phyloP scores from a whole-genome alignment of 2,113 vertebrate genomes.

The Glaucomys volans region DNA sequence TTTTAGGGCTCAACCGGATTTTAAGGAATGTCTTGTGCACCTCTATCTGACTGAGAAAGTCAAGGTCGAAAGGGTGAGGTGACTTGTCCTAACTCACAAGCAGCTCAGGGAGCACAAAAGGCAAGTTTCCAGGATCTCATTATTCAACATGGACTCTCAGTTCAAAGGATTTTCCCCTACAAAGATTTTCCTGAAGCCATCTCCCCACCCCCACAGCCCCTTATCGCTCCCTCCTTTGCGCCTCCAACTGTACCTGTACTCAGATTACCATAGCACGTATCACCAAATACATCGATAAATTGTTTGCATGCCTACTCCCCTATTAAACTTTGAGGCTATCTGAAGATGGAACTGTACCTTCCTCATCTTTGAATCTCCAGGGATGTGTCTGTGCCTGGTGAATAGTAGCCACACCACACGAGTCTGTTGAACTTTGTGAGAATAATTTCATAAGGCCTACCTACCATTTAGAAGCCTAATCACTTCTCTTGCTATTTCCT shows the following conservation, averaged over 20 bases:
- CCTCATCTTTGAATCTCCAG: slow-evolving; percentile 35
- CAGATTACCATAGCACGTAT: slow-evolving; percentile 56
- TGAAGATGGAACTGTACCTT: slow-evolving; percentile 48
- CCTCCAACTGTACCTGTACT: slow-evolving; percentile 59
- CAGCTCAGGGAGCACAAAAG: slow-evolving; percentile 30
- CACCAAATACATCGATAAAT: slow-evolving; percentile 66
- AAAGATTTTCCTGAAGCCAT: slow-evolving; percentile 36
- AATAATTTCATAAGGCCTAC: slow-evolving; percentile 14
- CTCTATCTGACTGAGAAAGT: slow-evolving; percentile 53
- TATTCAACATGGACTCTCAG: slow-evolving; percentile 44
- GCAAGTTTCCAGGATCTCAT: slow-evolving; percentile 43
- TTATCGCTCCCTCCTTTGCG: slow-evolving; percentile 35
- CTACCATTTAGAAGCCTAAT: slow-evolving; percentile 15
- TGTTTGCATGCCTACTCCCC: slow-evolving; percentile 61
- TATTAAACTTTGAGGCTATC: slow-evolving; percentile 63
- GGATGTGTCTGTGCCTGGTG: slow-evolving; percentile 44
- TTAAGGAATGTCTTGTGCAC: slow-evolving; percentile 56
- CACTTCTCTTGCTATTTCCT: slow-evolving; percentile 49
- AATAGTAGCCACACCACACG: not conserved
- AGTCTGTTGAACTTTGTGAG: slow-evolving; percentile 32
- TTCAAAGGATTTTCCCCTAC: slow-evolving; percentile 51
- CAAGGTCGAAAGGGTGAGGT: slow-evolving; percentile 40
- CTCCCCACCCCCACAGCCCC: not conserved
- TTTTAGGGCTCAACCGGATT: not conserved
- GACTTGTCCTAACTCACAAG: not conserved